Base-by-base conservation (phyloP, 2,113 vertebrate genomes). In the Bos taurus region DNA sequence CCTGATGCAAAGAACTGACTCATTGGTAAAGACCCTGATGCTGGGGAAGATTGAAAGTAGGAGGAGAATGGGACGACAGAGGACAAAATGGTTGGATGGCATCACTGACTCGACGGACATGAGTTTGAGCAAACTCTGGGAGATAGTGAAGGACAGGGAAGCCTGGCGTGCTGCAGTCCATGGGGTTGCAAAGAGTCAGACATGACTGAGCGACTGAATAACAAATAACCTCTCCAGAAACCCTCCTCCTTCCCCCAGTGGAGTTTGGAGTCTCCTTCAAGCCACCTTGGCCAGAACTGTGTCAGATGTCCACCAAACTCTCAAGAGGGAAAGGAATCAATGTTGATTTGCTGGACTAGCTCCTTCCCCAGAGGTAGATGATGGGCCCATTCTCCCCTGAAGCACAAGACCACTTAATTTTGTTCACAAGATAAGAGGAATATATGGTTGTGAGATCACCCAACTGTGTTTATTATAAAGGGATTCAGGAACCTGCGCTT, bases 351-450 rank as follows among this genome's bases (percentile, higher is more conserved):
- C 54, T 56, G 43, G 15, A 62, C 2, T 4, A 10, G 7, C 14
- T 48, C 12, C 11, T 48, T 86, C 13, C 64, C 25, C 6, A 28
- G 26, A 11, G 14, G 19, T 15, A 59, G 43, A 25, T 0, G 0
- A 60, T 30, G 62, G 7, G 23, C 19, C 33, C 28, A 28, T 56
- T 10, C 26, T 90, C 36, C 43, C 56, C 33, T 50, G 62, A 92
- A 81, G 60, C n/a, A 33, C 13, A 11, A 81, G 60, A 15, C 14
- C 57, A 57, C 17, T 36, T 33, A 71, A 46, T 78, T 92, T 56
- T 77, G 17, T 48, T 80, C 30, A 13, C 30, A 52, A 87, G 71
- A 81, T 81, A 90, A 25, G 52, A 36, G 28, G 52, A 30, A 12
- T 2, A 25, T 10, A 23, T 1, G 10, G 43, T 1, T 67, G 54